A percentile compares a stretch with the other conserved stretches of the same genome.
Evolutionary conservation across 2,113 vertebrate genomes (phyloP).

Genomic region (Phrynocephalus versicolor): DNA sequence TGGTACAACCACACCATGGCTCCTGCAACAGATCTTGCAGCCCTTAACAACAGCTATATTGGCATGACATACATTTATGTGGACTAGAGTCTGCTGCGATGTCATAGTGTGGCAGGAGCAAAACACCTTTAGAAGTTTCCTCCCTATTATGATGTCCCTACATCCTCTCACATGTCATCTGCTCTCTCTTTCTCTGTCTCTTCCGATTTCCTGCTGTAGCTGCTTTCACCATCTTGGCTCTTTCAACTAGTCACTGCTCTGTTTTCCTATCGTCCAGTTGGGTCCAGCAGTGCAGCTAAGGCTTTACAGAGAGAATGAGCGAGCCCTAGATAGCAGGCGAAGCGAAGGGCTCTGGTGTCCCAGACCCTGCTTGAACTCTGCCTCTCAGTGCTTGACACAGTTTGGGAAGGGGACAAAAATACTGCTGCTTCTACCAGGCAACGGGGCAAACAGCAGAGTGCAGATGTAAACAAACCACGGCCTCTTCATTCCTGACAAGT

Average conservation of each 20-base stretch:
- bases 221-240: not conserved
- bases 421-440: constrained; percentile 30
- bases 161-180: not conserved
- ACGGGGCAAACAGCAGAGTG: not conserved
- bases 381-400: not conserved
- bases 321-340: not conserved
- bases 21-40: too few relatives aligned
- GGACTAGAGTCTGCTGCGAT: too few relatives aligned
- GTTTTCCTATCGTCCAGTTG: not conserved
- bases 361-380: not conserved
- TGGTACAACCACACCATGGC: too few relatives aligned
- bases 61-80: too few relatives aligned
- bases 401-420: constrained; percentile 25
- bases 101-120: too few relatives aligned
- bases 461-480: constrained; percentile 4
- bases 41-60: not conserved
- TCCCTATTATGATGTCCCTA: not conserved
- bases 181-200: too few relatives aligned
- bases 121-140: not conserved
- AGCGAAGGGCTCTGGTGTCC: not conserved
- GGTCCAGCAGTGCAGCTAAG: not conserved
- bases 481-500: fast-evolving
- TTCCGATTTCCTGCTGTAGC: not conserved
- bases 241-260: fast-evolving
- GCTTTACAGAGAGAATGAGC: constrained; percentile 8